These are phyloP conservation scores for Cryptocephalus moraei DNA, from an alignment of 2,888 invertebrate species.

Conservation along the genomic window DNA sequence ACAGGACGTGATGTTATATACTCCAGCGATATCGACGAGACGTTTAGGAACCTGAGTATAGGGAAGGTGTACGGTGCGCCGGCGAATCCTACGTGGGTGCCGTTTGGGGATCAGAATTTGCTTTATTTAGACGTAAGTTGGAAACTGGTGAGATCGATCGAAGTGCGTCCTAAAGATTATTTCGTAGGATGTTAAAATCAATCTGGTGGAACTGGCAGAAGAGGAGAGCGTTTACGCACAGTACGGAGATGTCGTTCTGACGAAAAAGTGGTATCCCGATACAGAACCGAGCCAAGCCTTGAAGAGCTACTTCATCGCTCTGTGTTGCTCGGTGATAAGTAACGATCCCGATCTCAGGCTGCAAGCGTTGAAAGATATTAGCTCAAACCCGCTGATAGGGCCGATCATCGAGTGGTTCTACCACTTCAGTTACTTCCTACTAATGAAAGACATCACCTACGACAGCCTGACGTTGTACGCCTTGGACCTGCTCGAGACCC, in stretches of 20 bases:
- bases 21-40: slow-evolving; percentile 30
- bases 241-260: slow-evolving; percentile 24
- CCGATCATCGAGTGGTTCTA: slow-evolving; percentile 52
- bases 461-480: slow-evolving; percentile 32
- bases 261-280: slow-evolving; percentile 29
- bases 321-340: slow-evolving; percentile 42
- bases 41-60: slow-evolving; percentile 29
- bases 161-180: not conserved
- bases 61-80: slow-evolving; percentile 33
- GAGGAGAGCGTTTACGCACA: slow-evolving; percentile 24
- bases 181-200: slow-evolving; percentile 23
- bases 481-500: slow-evolving; percentile 47
- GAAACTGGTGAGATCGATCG: not conserved
- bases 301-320: slow-evolving; percentile 28
- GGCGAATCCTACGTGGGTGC: slow-evolving; percentile 28
- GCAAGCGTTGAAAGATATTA: slow-evolving; percentile 46
- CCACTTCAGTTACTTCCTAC: slow-evolving; percentile 46
- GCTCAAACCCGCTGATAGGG: slow-evolving; percentile 47
- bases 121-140: slow-evolving; percentile 30
- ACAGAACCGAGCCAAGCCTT: slow-evolving; percentile 19
- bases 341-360: slow-evolving; percentile 43
- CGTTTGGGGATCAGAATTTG: slow-evolving; percentile 28
- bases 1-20: slow-evolving; percentile 28
- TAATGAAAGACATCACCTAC: slow-evolving; percentile 45
- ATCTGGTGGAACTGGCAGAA: slow-evolving; percentile 28